Base-by-base conservation (phyloP, 2,797 vertebrate genomes). In the Hafferia zeledoni region DNA sequence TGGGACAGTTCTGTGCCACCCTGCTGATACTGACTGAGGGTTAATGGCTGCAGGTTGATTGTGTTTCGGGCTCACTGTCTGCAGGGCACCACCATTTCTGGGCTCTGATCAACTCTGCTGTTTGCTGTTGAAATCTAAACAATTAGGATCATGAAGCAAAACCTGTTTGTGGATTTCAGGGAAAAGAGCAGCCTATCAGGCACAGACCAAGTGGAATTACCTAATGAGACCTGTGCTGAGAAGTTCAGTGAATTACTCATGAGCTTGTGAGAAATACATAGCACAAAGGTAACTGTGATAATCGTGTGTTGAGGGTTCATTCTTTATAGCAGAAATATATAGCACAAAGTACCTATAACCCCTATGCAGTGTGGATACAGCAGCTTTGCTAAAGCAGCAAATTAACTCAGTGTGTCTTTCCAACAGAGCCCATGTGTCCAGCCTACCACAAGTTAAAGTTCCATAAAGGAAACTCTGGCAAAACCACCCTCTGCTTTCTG, bases 251-350 rank as follows among this genome's bases (percentile, higher is more conserved):
- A 60, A 17, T 83, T 91, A 63, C 53, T 78, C 43, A 35, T 14
- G 30, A 31, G 41, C 30, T 22, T 65, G 27, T 46, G 72, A 89
- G 87, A 28, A 76, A 70, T 16, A 24, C 14, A 2, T 6, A 52
- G 56, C 47, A 22, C 83, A 75, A 87, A 87, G 65, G 75, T 75
- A 90, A 31, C 61, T 81, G 44, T 30, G 52, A 46, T 69, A n/a
- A 80, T 33, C 5, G 0, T 31, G 12, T 65, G 37, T 4, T 23
- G 13, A 39, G 68, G 47, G 27, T 78, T 90, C 41, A 24, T 87
- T 81, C 61, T 60, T 10, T 41, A 7, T 1, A 52, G 64, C 56
- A 88, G 89, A 74, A 88, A 50, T 59, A 13, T 0, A 5, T 50
- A 63, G n/a, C 70, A 82, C 33, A 13, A 50, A 78, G 85, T 17